A percentile compares a stretch with the other conserved stretches of the same genome.
Evolutionary conservation across 2,113 vertebrate genomes (phyloP).

Genomic region (Calidris pugnax): DNA sequence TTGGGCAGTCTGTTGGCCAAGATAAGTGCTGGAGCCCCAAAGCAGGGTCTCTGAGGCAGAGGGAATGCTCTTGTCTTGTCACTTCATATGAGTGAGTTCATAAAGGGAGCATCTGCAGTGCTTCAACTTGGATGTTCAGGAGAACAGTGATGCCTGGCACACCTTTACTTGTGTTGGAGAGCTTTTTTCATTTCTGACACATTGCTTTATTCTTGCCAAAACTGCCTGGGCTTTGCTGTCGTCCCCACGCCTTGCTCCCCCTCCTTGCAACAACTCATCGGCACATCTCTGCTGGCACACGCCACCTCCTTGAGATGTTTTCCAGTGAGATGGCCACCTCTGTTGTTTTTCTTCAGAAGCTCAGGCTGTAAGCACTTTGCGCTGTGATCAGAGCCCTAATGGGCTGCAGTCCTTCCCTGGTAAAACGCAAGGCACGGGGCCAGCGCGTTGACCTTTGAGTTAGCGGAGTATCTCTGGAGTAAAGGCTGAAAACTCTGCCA

Average conservation of each 20-base stretch:
- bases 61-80: fast-evolving
- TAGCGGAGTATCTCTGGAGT: background rate
- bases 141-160: background rate
- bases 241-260: background rate
- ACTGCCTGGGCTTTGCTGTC: background rate
- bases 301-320: background rate
- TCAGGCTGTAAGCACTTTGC: background rate
- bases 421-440: background rate
- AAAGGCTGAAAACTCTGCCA: background rate
- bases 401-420: background rate
- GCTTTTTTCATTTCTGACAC: background rate
- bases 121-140: background rate
- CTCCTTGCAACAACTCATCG: fast-evolving
- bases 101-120: background rate
- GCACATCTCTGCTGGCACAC: fast-evolving
- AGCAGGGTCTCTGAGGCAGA: background rate
- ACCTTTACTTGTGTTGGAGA: background rate
- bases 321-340: fast-evolving
- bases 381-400: background rate
- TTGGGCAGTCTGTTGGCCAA: background rate
- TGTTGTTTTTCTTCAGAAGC: background rate
- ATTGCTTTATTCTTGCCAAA: background rate
- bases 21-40: background rate
- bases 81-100: fast-evolving
- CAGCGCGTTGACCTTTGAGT: background rate